Conservation (phyloP, 2,888 invertebrate genomes). For the Morpho deidamia region DNA sequence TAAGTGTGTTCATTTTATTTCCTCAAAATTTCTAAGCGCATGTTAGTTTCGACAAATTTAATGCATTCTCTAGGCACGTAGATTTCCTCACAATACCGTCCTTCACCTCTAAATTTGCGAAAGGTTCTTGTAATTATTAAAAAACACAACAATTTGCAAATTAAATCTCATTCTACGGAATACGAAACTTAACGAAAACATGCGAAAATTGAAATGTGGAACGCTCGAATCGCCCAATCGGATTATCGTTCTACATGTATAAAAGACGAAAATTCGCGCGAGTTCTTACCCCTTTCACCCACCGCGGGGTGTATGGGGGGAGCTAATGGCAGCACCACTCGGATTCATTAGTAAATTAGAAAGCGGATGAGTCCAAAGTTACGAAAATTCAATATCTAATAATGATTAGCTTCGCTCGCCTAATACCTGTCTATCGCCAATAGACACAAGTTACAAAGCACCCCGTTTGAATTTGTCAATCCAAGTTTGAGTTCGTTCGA, state of each 20-base stretch:
- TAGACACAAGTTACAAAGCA: constrained; percentile 33
- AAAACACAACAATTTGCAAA: constrained; percentile 42
- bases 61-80: too few relatives aligned
- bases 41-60: too few relatives aligned
- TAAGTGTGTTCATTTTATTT: too few relatives aligned
- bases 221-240: constrained; percentile 69
- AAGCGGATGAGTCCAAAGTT: constrained; percentile 79
- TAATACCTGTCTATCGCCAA: constrained; percentile 66
- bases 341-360: constrained; percentile 80
- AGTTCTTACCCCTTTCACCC: constrained; percentile 67
- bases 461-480: constrained; percentile 67
- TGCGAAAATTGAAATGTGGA: constrained; percentile 72
- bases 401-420: constrained; percentile 64
- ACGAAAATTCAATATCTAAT: constrained; percentile 79
- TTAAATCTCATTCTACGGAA: constrained; percentile 44
- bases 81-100: too few relatives aligned
- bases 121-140: constrained; percentile 12
- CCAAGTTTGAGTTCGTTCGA: constrained; percentile 53
- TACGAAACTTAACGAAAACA: constrained; percentile 55
- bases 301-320: constrained; percentile 34
- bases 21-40: too few relatives aligned
- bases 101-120: too few relatives aligned
- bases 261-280: constrained; percentile 74
- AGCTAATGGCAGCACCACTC: constrained; percentile 73
- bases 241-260: constrained; percentile 75